Base-by-base conservation (phyloP, 2,113 vertebrate genomes). In the Eudorcas thomsonii region DNA sequence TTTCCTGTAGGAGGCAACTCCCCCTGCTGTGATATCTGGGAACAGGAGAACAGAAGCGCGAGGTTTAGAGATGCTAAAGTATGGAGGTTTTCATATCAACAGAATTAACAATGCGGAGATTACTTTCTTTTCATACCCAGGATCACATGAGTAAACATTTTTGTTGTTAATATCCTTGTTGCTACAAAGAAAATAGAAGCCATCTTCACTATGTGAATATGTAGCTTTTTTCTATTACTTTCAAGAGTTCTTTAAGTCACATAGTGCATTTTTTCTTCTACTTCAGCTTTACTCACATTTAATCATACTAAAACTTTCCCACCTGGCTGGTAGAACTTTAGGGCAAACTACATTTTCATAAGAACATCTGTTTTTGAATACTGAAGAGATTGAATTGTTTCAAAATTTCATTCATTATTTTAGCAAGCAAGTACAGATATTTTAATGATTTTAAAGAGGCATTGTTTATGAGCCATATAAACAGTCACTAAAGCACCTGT, bases 11-110 rank as follows among this genome's bases (percentile, higher is more conserved):
- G 78, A 77, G 21, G 80, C 3, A 19, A 88, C 45, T 48, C 94
- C 95, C 48, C 26, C 78, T 97, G 60, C 92, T 90, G 90, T 81
- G 94, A 25, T 43, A 30, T 87, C 50, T 87, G 85, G 71, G 90
- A 52, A 94, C 23, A 78, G 23, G 19, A 36, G 30, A 50, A 25
- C 21, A 52, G 74, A 48, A 96, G 12, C 6, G 60, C 36, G 3
- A 4, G 36, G 28, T 15, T 67, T 13, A 67, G 23, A 48, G 11
- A 59, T n/a, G 64, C 7, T 48, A 33, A 85, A 60, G 39, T 13
- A 45, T 5, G 48, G 25, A 88, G 19, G 10, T 60, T 88, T 91
- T 88, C 43, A 36, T 23, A 26, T 77, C 23, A 77, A 43, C 26
- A 88, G 57, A 88, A 88, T 86, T 55, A 67, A 83, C 2, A 23